Percentiles rank a stretch among this genome's conserved stretches.
phyloP scores from a whole-genome alignment of 2,888 invertebrate species.

The Drosophila monieri region DNA sequence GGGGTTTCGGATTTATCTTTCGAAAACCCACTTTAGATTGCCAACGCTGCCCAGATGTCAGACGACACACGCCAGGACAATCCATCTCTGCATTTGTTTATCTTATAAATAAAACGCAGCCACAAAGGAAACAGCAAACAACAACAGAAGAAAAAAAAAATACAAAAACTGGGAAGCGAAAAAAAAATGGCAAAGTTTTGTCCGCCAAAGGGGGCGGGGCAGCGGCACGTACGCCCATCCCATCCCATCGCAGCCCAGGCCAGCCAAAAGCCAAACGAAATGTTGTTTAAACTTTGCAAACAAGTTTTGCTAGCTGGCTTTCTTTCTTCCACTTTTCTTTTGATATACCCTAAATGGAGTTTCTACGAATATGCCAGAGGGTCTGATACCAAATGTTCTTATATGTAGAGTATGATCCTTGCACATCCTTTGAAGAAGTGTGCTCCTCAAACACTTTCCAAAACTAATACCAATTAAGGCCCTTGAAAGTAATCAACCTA shows the following conservation, averaged over 20 bases:
- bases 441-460: background rate
- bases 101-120: conserved; percentile 68
- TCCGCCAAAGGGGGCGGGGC: conserved; percentile 19
- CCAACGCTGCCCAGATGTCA: conserved; percentile 70
- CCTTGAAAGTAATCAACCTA: background rate
- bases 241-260: background rate
- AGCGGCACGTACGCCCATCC: conserved; percentile 57
- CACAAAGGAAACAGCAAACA: conserved; percentile 39
- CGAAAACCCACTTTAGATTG: conserved; percentile 69
- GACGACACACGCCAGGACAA: conserved; percentile 68
- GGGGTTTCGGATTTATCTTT: conserved; percentile 56
- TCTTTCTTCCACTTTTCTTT: conserved; percentile 45
- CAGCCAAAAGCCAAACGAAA: conserved; percentile 60
- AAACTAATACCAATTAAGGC: background rate
- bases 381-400: background rate
- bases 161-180: conserved; percentile 13
- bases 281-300: conserved; percentile 80
- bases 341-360: conserved; percentile 23
- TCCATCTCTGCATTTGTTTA: conserved; percentile 79
- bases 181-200: conserved; percentile 46
- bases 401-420: background rate
- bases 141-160: conserved; percentile 11
- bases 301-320: conserved; percentile 67
- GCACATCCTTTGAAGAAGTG: background rate
- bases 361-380: conserved; percentile 16